phyloP scores from a whole-genome alignment of 2,113 vertebrate species.

The Corvus moneduloides region DNA sequence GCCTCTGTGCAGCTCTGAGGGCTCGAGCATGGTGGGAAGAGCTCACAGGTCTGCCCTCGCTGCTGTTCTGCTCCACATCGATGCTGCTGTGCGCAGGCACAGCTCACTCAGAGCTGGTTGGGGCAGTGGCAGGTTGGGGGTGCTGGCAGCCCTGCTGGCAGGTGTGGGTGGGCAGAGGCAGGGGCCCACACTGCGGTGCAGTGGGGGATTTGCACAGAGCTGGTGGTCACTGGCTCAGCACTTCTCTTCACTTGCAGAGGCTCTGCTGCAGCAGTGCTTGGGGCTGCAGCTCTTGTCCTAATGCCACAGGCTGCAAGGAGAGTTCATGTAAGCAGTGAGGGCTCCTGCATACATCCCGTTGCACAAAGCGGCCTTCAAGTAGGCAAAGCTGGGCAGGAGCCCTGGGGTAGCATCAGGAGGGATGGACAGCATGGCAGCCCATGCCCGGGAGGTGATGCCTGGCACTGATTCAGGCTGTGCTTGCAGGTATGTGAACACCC shows the following conservation, averaged over 20 bases:
- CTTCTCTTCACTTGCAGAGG: not conserved
- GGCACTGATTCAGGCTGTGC: constrained; percentile 2
- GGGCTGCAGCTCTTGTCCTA: not conserved
- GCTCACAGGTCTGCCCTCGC: not conserved
- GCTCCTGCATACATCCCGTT: not conserved
- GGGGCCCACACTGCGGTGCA: fast-evolving
- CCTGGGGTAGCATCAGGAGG: not conserved
- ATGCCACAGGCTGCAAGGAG: not conserved
- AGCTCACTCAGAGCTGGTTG: not conserved
- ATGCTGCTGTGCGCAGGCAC: fast-evolving
- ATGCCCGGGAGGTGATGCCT: not conserved
- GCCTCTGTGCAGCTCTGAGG: not conserved
- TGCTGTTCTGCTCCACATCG: fast-evolving
- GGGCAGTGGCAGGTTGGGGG: not conserved
- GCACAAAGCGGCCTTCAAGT: not conserved
- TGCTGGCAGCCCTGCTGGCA: not conserved
- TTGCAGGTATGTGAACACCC: constrained; percentile 93
- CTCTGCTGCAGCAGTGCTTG: fast-evolving
- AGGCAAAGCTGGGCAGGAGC: not conserved
- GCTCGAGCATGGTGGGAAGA: not conserved
- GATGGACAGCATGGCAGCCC: not conserved
- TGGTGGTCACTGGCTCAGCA: not conserved
- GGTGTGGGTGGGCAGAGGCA: not conserved
- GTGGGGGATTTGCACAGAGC: not conserved
- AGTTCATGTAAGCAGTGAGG: not conserved